Evolutionary conservation across 1,140 invertebrate genomes (phyloP), one percentile per base, ranked within the genome.

Genomic region (Teleogryllus occipitalis): DNA sequence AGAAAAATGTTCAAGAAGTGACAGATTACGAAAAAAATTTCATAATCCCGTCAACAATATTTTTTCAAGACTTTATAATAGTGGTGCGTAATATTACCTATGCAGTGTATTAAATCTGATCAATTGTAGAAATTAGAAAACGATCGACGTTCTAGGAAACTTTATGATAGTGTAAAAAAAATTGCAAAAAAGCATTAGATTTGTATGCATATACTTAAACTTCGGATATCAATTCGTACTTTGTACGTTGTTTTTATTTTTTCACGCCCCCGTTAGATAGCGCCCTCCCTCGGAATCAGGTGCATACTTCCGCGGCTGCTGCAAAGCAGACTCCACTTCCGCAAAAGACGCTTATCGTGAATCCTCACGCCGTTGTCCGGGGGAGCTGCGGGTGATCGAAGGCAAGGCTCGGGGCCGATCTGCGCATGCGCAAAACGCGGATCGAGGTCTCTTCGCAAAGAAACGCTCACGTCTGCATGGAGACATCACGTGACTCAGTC

Each of bases 1-100:
- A 65, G 10, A 18, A 65, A 65, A 65, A 65, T 14, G 54, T 65
- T 65, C 54, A 65, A 65, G 54, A 65, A 65, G 54, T 65, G 54
- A 65, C 54, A 65, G 54, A 65, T 65, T 65, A 65, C 54, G 54
- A 65, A 65, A 65, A 65, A 65, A 65, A 65, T 14, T 14, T 65
- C 54, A 65, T 65, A 65, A 65, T 65, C 54, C 54, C 54, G 54
- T 65, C 54, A 65, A 65, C 54, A 65, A 65, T 65, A 65, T 65
- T 65, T 65, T 65, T 65, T 65, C 54, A 65, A 14, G 54, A 65
- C 54, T 65, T 65, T 65, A 65, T 65, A 65, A 65, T 65, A 65
- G 54, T 65, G 54, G 18, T 65, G 54, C 54, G 54, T 65, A 65
- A 65, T 65, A 65, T 65, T 14, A 39, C 27, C 18, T 65, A 65